Conservation (phyloP, 2,113 vertebrate genomes). For the Columba livia region DNA sequence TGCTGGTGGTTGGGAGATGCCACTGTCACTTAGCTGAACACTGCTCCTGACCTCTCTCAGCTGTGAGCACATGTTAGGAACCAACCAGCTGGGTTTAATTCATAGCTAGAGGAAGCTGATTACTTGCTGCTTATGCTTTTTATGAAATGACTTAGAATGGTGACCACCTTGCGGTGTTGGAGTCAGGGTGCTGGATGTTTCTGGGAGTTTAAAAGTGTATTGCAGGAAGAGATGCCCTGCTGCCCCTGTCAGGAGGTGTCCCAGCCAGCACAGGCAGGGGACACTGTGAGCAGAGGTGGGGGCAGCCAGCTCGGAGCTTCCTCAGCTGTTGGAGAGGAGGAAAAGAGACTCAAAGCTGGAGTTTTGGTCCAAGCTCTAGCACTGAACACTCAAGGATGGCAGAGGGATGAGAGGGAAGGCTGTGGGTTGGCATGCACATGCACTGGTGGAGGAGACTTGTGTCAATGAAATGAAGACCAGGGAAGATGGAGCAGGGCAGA, state of each 20-base stretch:
- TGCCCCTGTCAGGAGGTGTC: background rate
- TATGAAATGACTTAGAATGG: background rate
- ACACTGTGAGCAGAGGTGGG: accelerated
- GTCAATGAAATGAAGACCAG: background rate
- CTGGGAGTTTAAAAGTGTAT: background rate
- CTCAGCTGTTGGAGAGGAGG: background rate
- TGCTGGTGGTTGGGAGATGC: background rate
- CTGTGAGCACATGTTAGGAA: accelerated
- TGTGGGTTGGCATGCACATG: background rate
- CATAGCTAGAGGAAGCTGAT: background rate
- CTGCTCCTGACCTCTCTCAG: background rate
- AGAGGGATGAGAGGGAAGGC: background rate
- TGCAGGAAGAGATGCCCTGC: background rate
- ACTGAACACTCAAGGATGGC: background rate
- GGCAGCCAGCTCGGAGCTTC: background rate
- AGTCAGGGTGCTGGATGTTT: background rate
- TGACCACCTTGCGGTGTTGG: background rate
- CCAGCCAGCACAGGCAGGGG: background rate
- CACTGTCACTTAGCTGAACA: background rate
- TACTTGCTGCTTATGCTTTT: background rate
- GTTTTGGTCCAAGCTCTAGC: background rate
- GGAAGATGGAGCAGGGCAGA: conserved; percentile 17
- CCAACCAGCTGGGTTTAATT: background rate
- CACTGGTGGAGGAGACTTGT: background rate
- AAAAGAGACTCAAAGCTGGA: background rate